Conservation (phyloP, 1,140 invertebrate genomes). For the Copidosoma floridanum region DNA sequence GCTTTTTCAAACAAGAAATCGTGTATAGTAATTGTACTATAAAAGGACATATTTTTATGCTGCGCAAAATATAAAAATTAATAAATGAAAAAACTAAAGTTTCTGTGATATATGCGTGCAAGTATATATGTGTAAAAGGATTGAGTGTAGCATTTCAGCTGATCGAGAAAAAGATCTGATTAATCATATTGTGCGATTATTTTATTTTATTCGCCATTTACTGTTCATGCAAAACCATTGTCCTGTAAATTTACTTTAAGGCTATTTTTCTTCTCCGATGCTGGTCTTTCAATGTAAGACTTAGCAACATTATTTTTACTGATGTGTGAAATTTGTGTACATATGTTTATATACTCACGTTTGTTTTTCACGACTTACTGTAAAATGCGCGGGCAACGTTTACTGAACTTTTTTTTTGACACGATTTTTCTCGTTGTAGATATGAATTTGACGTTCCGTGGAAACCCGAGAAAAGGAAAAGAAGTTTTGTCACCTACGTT, state of each 20-base stretch:
- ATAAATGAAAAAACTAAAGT: slow-evolving; percentile 32
- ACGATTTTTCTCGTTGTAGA: slow-evolving; percentile 9
- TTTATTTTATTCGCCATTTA: background rate
- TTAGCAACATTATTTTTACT: slow-evolving; percentile 52
- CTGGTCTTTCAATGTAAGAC: background rate
- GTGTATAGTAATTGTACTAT: slow-evolving; percentile 2
- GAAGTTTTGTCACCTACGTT: slow-evolving; percentile 10
- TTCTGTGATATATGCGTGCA: slow-evolving; percentile 35
- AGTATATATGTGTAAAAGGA: background rate
- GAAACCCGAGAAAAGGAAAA: no score
- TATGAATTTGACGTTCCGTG: no score
- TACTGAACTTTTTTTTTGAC: background rate
- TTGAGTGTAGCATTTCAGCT: slow-evolving; percentile 1
- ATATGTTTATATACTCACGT: slow-evolving; percentile 45
- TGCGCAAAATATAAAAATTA: no score
- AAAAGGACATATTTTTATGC: slow-evolving; percentile 28
- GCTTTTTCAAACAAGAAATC: slow-evolving; percentile 15
- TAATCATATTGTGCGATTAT: background rate
- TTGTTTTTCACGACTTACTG: no score
- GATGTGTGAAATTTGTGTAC: slow-evolving; percentile 52
- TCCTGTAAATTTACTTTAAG: slow-evolving; percentile 5
- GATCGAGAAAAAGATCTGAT: slow-evolving; percentile 1
- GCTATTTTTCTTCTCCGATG: no score
- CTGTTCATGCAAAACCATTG: background rate
- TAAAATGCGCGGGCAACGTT: no score